Conservation (phyloP, 2,113 vertebrate species). For the Orcinus orca region DNA sequence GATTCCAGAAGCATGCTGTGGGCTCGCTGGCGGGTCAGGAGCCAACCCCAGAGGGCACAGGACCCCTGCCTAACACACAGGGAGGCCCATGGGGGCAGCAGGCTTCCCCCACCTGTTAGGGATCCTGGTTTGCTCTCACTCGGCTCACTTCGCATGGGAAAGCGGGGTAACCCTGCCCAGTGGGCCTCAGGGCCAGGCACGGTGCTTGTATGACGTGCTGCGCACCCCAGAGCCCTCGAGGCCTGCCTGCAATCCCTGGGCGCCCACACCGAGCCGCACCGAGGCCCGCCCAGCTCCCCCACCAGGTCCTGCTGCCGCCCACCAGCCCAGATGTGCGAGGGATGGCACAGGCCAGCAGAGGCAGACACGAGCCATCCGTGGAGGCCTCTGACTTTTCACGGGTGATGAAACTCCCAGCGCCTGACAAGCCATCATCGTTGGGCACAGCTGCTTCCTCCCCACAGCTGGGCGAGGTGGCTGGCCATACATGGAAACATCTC, state of each 20-base stretch:
- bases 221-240: accelerated
- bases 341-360: not conserved
- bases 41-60: not conserved
- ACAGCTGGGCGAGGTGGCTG: not conserved
- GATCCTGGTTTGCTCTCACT: not conserved
- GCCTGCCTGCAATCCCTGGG: not conserved
- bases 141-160: accelerated
- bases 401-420: accelerated
- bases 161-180: not conserved
- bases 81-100: accelerated
- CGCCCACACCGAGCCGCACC: accelerated
- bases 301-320: not conserved
- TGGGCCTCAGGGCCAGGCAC: not conserved
- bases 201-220: accelerated
- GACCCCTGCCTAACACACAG: not conserved
- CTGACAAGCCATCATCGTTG: not conserved
- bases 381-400: not conserved
- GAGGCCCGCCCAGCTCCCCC: not conserved
- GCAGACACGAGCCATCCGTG: accelerated
- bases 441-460: not conserved
- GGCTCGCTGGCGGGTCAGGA: not conserved
- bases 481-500: not conserved
- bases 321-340: not conserved
- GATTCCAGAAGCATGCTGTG: not conserved
- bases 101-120: accelerated